phyloP scores from a whole-genome alignment of 2,888 invertebrate species.

The Ectropis crepuscularia region DNA sequence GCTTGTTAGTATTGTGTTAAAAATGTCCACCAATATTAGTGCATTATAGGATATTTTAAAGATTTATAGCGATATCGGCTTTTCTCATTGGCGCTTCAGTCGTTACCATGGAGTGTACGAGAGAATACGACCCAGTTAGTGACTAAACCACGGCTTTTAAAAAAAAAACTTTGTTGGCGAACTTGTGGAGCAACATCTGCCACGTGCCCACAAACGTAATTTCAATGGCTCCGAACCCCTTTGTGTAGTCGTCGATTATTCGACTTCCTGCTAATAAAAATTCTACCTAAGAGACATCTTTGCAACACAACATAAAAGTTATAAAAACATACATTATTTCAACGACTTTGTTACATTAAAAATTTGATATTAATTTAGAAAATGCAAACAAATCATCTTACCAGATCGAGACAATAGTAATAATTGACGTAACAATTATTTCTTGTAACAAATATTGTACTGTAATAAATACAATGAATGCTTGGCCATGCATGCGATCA shows the following conservation, averaged over 20 bases:
- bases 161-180: background rate
- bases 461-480: too few species aligned
- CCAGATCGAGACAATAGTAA: background rate
- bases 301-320: background rate
- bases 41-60: too few species aligned
- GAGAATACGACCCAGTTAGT: background rate
- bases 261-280: slow-evolving; percentile 27
- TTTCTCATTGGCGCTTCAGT: too few species aligned
- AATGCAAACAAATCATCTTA: slow-evolving; percentile 2
- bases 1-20: too few species aligned
- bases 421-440: background rate
- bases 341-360: background rate
- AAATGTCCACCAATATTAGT: too few species aligned
- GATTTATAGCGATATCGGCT: too few species aligned
- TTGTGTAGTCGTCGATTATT: slow-evolving; percentile 28
- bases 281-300: slow-evolving; percentile 10
- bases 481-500: too few species aligned
- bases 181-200: slow-evolving; percentile 33
- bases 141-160: background rate
- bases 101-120: background rate
- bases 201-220: slow-evolving; percentile 34
- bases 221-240: slow-evolving; percentile 35
- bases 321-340: slow-evolving; percentile 7
- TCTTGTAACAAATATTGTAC: too few species aligned
- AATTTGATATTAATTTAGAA: background rate